Evolutionary conservation across 2,113 vertebrate species (phyloP).

Genomic region (Carassius gibelio): DNA sequence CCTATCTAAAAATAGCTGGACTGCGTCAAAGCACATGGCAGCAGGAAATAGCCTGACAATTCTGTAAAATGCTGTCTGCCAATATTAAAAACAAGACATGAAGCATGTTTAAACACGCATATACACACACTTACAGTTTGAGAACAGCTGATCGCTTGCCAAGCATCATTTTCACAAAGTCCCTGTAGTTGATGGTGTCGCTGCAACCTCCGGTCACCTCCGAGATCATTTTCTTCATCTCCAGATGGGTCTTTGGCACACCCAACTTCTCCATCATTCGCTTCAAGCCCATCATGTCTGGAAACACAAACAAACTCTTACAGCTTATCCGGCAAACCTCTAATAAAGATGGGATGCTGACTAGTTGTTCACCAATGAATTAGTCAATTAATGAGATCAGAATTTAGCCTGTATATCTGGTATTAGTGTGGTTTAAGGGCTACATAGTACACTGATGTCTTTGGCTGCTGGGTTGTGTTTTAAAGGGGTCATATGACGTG

Average conservation of each 20-base stretch:
- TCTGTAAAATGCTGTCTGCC: not conserved
- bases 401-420: not conserved
- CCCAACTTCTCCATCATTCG: conserved; percentile 98
- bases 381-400: not conserved
- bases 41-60: not conserved
- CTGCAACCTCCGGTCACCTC: conserved; percentile 91
- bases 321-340: not conserved
- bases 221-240: conserved; percentile 96
- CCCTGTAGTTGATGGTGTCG: conserved; percentile 92
- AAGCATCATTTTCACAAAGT: conserved; percentile 97
- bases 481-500: too few relatives aligned
- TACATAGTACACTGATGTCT: not conserved
- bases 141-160: conserved; percentile 94
- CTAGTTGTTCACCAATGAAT: not conserved
- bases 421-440: not conserved
- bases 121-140: conserved; percentile 88
- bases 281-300: conserved; percentile 96
- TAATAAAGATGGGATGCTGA: not conserved
- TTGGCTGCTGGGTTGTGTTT: not conserved
- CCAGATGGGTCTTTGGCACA: conserved; percentile 92
- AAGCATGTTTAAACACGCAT: conserved; percentile 4
- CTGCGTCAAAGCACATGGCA: conserved; percentile 15
- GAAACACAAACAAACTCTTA: not conserved
- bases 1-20: conserved; percentile 45
- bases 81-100: not conserved